phyloP scores from a whole-genome alignment of 2,888 invertebrate species.

The Philopedon plagiatum region DNA sequence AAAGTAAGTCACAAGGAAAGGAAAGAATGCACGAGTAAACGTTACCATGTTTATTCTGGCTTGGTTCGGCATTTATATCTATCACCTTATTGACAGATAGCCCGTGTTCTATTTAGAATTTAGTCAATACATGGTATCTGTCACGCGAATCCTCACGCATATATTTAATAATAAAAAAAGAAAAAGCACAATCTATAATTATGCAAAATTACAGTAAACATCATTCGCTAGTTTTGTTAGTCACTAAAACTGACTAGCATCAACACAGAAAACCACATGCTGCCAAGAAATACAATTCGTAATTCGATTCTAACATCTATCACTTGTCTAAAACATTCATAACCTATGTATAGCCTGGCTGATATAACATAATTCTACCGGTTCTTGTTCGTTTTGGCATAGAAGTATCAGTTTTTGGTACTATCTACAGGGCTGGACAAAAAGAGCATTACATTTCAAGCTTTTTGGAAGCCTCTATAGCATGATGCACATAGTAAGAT shows the following conservation, averaged over 20 bases:
- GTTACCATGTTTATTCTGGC: no score
- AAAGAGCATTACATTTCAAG: no score
- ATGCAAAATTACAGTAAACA: background rate
- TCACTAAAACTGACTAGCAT: conserved; percentile 16
- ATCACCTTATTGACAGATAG: no score
- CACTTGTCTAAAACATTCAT: conserved; percentile 24
- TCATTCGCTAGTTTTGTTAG: background rate
- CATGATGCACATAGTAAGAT: no score
- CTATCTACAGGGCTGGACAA: background rate
- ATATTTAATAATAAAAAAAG: no score
- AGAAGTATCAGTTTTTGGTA: conserved; percentile 47
- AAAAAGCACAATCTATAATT: background rate
- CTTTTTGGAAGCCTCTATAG: no score
- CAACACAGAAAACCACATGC: conserved; percentile 22
- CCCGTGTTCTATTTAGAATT: no score
- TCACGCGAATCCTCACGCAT: no score
- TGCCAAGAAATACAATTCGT: conserved; percentile 14
- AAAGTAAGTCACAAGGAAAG: no score
- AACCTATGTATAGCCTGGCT: conserved; percentile 15
- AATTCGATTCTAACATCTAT: conserved; percentile 31
- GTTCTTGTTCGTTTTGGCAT: conserved; percentile 36
- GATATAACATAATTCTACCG: background rate
- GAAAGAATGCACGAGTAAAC: no score
- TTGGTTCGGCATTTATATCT: no score
- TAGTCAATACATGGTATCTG: no score